phyloP scores from a whole-genome alignment of 1,140 invertebrate species.

The Pseudobourletiella spinata region DNA sequence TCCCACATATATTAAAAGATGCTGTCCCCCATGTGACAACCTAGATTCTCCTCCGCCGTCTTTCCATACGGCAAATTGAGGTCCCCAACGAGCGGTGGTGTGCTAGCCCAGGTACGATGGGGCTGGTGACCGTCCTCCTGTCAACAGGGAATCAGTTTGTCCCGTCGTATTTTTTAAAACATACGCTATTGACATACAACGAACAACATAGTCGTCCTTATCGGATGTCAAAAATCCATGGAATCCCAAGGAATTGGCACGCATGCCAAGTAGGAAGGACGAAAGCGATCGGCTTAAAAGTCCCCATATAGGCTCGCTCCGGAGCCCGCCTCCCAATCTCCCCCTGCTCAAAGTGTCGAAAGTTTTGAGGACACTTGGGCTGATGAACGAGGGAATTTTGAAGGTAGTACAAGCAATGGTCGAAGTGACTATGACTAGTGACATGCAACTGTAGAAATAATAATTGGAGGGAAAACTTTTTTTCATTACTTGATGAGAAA shows the following conservation, averaged over 20 bases:
- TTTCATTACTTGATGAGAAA: not conserved
- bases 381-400: no score
- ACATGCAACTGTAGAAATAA: not conserved
- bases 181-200: not conserved
- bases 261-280: no score
- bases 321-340: no score
- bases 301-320: no score
- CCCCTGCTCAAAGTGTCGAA: no score
- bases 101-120: no score
- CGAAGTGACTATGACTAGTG: not conserved
- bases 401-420: not conserved
- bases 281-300: no score
- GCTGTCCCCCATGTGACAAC: not conserved
- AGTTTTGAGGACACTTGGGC: no score
- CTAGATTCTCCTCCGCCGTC: not conserved
- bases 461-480: not conserved
- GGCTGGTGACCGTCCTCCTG: no score
- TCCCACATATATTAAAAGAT: constrained; percentile 6
- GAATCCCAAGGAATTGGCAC: no score
- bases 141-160: not conserved
- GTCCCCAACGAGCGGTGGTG: no score
- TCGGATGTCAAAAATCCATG: no score
- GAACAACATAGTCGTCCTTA: not conserved
- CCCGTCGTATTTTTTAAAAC: not conserved
- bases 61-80: not conserved